phyloP scores from a whole-genome alignment of 1,140 invertebrate species.

The Rhagoletis zephyria region DNA sequence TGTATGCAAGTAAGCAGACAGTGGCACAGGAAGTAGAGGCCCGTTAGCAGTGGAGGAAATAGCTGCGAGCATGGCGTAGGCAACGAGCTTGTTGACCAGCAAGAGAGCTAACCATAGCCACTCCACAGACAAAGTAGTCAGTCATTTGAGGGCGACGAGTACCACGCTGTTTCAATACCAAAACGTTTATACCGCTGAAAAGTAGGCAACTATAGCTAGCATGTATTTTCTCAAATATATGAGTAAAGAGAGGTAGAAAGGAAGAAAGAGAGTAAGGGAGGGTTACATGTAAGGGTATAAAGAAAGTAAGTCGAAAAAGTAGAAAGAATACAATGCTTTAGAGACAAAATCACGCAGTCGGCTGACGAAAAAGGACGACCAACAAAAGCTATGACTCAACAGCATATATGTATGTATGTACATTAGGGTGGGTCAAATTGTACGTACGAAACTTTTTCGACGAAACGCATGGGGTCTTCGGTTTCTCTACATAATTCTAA shows the following conservation, averaged over 20 bases:
- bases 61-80: background rate
- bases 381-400: constrained; percentile 45
- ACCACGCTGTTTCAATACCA: constrained; percentile 33
- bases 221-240: background rate
- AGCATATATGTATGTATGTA: background rate
- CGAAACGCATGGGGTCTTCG: too few species aligned
- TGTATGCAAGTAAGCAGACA: background rate
- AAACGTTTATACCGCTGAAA: background rate
- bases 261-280: background rate
- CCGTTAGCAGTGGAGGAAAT: background rate
- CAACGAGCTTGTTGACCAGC: too few species aligned
- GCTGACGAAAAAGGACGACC: too few species aligned
- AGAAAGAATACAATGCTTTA: background rate
- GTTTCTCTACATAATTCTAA: too few species aligned
- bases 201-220: background rate
- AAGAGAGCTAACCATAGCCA: background rate
- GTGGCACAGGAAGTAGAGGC: background rate
- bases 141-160: background rate
- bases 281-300: background rate
- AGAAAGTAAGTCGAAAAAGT: background rate
- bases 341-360: background rate
- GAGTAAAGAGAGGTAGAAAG: background rate
- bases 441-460: too few species aligned
- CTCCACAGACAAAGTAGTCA: background rate
- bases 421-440: background rate